phyloP scores from a whole-genome alignment of 2,888 invertebrate species.

The Chloroclysta siterata region DNA sequence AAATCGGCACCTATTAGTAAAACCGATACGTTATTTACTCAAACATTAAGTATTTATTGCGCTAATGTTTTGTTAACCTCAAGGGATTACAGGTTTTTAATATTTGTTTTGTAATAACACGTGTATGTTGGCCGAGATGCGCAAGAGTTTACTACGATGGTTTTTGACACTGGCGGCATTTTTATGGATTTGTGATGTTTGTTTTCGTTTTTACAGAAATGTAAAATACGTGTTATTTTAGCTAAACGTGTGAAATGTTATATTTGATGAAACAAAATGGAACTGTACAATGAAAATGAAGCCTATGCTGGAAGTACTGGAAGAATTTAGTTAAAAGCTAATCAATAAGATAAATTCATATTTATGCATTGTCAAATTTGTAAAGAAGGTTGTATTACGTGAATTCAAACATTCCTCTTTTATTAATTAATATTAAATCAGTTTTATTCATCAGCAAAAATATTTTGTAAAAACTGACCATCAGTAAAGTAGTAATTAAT shows the following conservation, averaged over 20 bases:
- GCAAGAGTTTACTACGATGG: slow-evolving; percentile 41
- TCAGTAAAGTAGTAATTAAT: background rate
- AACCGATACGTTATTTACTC: slow-evolving; percentile 65
- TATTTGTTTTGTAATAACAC: slow-evolving; percentile 78
- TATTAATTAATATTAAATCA: background rate
- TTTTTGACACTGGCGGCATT: slow-evolving; percentile 40
- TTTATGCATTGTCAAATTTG: background rate
- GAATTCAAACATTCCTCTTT: background rate
- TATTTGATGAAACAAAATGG: background rate
- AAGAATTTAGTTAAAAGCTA: too few relatives aligned
- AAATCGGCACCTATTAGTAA: slow-evolving; percentile 77
- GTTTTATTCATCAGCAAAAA: background rate
- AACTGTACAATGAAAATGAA: background rate
- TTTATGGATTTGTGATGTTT: slow-evolving; percentile 37
- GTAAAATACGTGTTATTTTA: slow-evolving; percentile 32
- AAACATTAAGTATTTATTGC: slow-evolving; percentile 76
- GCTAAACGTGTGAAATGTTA: slow-evolving; percentile 21
- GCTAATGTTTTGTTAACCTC: slow-evolving; percentile 81
- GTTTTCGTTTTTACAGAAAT: slow-evolving; percentile 34
- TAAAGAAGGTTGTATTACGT: background rate
- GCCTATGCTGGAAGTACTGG: background rate
- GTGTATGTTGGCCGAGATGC: slow-evolving; percentile 53
- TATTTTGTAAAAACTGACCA: slow-evolving; percentile 17
- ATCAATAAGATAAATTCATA: too few relatives aligned
- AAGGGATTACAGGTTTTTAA: slow-evolving; percentile 77